phyloP scores from a whole-genome alignment of 1,140 invertebrate species.

The Ctenoplectra terminalis region DNA sequence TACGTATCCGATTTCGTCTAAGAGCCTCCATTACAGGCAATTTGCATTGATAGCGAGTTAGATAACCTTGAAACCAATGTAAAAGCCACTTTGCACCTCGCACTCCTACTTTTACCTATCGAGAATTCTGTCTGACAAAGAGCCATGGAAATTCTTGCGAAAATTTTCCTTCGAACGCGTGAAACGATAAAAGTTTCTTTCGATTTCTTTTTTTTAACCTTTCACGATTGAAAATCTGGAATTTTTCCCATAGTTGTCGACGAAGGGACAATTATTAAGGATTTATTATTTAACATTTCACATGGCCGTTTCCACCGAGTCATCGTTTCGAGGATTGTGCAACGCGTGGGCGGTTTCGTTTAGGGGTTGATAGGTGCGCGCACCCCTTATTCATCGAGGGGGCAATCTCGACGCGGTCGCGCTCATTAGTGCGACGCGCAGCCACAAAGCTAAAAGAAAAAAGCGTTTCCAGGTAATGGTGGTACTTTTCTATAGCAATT shows the following conservation, averaged over 20 bases:
- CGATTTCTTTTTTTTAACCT: not conserved
- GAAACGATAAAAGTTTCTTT: not conserved
- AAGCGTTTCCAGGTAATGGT: conserved; percentile 63
- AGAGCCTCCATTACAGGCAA: conserved; percentile 82
- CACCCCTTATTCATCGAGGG: not conserved
- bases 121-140: too few species aligned
- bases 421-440: conserved; percentile 26
- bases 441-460: conserved; percentile 46
- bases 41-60: conserved; percentile 81
- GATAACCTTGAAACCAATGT: conserved; percentile 76
- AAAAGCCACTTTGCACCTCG: conserved; percentile 77
- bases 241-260: not conserved
- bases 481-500: conserved; percentile 77
- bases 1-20: conserved; percentile 79
- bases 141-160: too few species aligned
- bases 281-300: conserved; percentile 44
- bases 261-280: not conserved
- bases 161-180: not conserved
- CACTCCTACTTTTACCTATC: conserved; percentile 1
- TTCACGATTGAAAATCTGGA: not conserved
- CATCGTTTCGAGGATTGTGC: conserved; percentile 24
- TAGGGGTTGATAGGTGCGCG: not conserved
- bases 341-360: not conserved
- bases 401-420: conserved; percentile 41
- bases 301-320: conserved; percentile 19